Evolutionary conservation across 2,888 invertebrate species (phyloP), one percentile per base, ranked within the genome.

Genomic region (Chloroclystis v-ata): DNA sequence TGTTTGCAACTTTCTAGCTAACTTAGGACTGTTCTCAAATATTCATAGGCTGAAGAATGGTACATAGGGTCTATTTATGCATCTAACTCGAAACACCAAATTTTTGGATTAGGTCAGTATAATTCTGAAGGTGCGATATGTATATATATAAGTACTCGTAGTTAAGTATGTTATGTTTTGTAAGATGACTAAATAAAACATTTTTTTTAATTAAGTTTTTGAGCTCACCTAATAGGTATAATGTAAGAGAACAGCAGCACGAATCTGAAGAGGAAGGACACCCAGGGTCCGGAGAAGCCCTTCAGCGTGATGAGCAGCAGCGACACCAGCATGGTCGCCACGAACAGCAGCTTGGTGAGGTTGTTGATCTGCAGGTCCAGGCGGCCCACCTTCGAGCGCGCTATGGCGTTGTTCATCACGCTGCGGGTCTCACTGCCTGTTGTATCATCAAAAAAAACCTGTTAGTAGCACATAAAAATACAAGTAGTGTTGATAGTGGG

Each of bases 231-330:
- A 63, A 99, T 97, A 10, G 99, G 99, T 71, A 99, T 98, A 65
- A 99, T 99, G 84, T 99, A 99, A 0, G 99, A 99, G 87, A 99
- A 99, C 11, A 99, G 91, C 32, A 99, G 90, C 42, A 99, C 93
- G 72, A 99, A 99, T 68, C 99, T 90, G 87, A 99, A 97, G 90
- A 98, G 92, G 80, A 99, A 99, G 64, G 95, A 86, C 75, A 96
- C 97, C 99, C 98, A 99, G 7, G 97, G 97, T 0, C 98, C 98
- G 49, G 91, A 93, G 80, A 98, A 98, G 6, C 98, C 98, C 87
- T 99, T 99, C 44, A 99, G 89, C 53, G 94, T 92, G 90, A 99
- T 98, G 94, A 99, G 96, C 10, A 98, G 93, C 54, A 98, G 86
- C 0, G 98, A 95, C 12, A 98, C 89, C 32, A 95, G 92, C 54